Conservation (phyloP, 2,888 invertebrate genomes). For the Altica lythri region DNA sequence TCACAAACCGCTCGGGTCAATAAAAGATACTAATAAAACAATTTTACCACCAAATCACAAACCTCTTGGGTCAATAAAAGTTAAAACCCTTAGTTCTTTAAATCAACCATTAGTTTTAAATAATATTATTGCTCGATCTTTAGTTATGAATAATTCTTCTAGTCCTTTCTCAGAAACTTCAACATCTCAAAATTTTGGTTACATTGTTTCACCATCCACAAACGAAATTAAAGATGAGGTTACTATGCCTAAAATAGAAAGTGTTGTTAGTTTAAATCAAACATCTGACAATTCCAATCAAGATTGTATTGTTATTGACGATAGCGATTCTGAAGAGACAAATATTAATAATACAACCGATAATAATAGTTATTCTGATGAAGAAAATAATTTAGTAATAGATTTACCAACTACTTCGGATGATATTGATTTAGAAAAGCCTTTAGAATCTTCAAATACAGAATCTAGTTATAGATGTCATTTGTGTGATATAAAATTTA, state of each 20-base stretch:
- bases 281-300: background rate
- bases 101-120: background rate
- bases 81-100: background rate
- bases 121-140: background rate
- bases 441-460: no score
- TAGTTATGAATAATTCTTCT: background rate
- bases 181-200: background rate
- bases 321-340: background rate
- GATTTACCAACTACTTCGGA: no score
- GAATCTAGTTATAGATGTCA: no score
- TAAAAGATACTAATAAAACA: no score
- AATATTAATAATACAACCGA: background rate
- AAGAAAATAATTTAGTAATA: constrained; percentile 27
- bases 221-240: no score
- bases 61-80: background rate
- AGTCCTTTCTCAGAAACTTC: background rate
- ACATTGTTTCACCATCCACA: background rate
- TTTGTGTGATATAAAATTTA: no score
- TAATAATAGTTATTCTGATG: constrained; percentile 13
- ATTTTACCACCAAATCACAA: background rate
- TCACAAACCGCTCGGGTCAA: background rate
- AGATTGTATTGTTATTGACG: background rate
- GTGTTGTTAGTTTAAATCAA: constrained; percentile 9
- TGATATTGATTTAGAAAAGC: no score
- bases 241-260: constrained; percentile 7